Evolutionary conservation across 2,797 vertebrate species (phyloP).

Genomic region (Pelobates cultripes): DNA sequence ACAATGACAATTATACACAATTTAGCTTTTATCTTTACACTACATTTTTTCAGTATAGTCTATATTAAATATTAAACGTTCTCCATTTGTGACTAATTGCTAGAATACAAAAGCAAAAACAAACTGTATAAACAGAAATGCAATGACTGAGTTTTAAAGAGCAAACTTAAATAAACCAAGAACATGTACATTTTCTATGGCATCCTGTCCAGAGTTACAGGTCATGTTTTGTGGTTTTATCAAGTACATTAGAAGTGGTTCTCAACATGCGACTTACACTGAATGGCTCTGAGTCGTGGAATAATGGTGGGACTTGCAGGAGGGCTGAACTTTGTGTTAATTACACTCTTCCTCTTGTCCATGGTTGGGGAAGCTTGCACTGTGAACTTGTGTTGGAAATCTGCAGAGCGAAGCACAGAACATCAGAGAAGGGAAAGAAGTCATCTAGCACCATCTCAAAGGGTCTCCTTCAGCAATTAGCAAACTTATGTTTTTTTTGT

Average conservation of each 20-base stretch:
- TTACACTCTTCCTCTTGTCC: conserved; percentile 89
- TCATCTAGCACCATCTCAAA: not conserved
- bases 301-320: conserved; percentile 90
- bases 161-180: too few relatives aligned
- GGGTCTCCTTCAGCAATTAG: too few relatives aligned
- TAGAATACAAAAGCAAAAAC: too few relatives aligned
- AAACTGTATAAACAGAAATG: too few relatives aligned
- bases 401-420: conserved; percentile 81
- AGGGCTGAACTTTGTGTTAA: conserved; percentile 87
- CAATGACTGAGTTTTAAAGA: too few relatives aligned
- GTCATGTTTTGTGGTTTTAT: not conserved
- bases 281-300: conserved; percentile 94
- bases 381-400: conserved; percentile 99
- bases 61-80: too few relatives aligned
- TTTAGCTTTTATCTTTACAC: too few relatives aligned
- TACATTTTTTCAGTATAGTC: too few relatives aligned
- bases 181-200: too few relatives aligned
- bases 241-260: not conserved
- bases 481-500: too few relatives aligned
- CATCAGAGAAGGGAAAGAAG: conserved; percentile 67
- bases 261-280: conserved; percentile 77
- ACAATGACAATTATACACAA: too few relatives aligned
- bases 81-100: too few relatives aligned
- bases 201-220: not conserved
- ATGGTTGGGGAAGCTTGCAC: conserved; percentile 95